phyloP scores from a whole-genome alignment of 2,113 vertebrate species.

The Lepus europaeus region DNA sequence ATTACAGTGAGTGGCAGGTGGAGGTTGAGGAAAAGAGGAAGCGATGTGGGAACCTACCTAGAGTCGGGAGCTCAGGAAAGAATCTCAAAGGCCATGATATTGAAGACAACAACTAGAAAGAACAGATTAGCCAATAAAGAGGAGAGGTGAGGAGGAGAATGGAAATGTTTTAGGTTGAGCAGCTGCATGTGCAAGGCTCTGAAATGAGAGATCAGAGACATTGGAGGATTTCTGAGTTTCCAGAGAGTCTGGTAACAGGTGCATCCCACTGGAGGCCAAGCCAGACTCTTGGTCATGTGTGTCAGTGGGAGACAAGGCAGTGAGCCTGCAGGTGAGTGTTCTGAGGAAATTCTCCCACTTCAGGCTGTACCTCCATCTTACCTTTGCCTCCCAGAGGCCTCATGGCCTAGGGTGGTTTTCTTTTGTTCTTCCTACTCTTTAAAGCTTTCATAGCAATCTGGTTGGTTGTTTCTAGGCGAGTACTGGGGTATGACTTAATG shows the following conservation, averaged over 20 bases:
- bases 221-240: background rate
- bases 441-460: background rate
- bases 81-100: background rate
- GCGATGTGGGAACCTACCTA: background rate
- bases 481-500: background rate
- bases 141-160: too few relatives aligned
- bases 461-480: background rate
- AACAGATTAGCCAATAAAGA: background rate
- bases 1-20: background rate
- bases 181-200: background rate
- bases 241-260: background rate
- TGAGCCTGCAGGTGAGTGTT: background rate
- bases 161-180: too few relatives aligned
- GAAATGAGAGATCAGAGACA: background rate
- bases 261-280: too few relatives aligned
- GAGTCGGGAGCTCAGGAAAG: background rate
- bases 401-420: background rate
- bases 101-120: background rate
- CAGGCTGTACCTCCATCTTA: background rate
- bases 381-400: too few relatives aligned
- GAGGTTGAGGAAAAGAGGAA: background rate
- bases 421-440: background rate
- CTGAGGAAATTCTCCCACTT: background rate
- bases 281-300: background rate
- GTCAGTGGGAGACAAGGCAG: fast-evolving